Conservation (phyloP, 2,113 vertebrate species). For the Sinocyclocheilus anophthalmus region DNA sequence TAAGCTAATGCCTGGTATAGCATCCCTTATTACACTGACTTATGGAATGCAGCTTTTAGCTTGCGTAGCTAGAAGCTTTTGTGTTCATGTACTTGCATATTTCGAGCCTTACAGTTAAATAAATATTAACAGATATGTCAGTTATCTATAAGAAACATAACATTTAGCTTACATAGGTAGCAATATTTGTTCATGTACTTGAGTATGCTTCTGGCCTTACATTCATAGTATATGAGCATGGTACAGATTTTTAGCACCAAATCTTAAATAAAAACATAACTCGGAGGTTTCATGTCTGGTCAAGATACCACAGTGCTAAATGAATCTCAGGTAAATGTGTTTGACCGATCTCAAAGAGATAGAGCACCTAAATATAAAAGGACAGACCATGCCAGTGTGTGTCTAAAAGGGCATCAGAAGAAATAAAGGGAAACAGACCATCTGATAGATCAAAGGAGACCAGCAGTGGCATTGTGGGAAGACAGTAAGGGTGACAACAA, state of each 20-base stretch:
- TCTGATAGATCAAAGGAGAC: background rate
- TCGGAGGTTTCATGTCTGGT: background rate
- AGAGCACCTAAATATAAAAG: background rate
- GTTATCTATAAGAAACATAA: no score
- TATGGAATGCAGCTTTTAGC: background rate
- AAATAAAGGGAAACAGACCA: background rate
- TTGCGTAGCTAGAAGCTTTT: background rate
- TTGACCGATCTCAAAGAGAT: constrained; percentile 29
- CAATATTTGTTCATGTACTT: no score
- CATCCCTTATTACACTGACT: background rate
- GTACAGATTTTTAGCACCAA: background rate
- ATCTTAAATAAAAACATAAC: background rate
- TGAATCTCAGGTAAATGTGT: constrained; percentile 17
- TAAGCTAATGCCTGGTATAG: background rate
- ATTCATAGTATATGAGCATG: no score
- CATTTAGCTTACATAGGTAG: no score
- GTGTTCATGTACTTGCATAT: background rate
- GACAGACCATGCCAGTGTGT: background rate
- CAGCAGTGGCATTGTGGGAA: background rate
- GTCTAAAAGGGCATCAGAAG: background rate
- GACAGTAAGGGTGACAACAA: background rate
- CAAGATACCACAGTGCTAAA: constrained; percentile 16
- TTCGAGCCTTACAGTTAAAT: background rate
- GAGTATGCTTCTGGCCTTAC: no score
- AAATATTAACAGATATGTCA: background rate